Percentiles rank a stretch among this genome's conserved stretches.
phyloP scores from a whole-genome alignment of 30 jellyfish, hydroid and myxozoan species.

The Phacellophora camtschatica region DNA sequence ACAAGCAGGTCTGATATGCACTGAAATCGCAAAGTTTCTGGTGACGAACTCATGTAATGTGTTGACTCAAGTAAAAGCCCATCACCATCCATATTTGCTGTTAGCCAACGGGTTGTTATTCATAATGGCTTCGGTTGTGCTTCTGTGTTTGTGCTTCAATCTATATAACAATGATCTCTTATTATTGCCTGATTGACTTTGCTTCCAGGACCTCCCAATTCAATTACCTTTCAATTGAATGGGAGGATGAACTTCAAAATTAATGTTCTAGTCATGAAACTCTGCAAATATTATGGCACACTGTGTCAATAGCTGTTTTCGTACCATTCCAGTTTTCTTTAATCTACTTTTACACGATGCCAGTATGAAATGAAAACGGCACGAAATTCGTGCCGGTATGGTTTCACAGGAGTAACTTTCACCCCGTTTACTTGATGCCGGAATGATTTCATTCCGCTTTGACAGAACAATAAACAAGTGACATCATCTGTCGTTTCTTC shows the following conservation, averaged over 20 bases:
- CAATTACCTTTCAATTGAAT: background rate
- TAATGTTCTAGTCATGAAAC: background rate
- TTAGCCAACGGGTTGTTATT: constrained; percentile 1
- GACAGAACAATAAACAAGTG: too few relatives aligned
- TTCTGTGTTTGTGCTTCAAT: background rate
- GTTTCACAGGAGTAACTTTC: too few relatives aligned
- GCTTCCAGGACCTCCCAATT: background rate
- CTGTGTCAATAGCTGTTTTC: background rate
- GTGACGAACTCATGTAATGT: background rate
- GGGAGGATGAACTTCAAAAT: background rate
- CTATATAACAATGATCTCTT: background rate
- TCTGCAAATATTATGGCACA: background rate
- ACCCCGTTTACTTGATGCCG: too few relatives aligned
- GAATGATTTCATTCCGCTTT: too few relatives aligned
- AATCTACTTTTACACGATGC: too few relatives aligned
- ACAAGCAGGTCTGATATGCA: too few relatives aligned
- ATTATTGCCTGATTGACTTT: background rate
- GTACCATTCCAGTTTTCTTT: too few relatives aligned
- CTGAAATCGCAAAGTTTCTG: background rate
- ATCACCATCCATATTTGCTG: constrained; percentile 4
- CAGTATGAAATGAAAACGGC: too few relatives aligned
- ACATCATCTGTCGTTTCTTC: too few relatives aligned
- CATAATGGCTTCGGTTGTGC: constrained; percentile 15
- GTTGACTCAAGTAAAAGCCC: constrained; percentile 31
- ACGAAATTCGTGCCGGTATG: too few relatives aligned